phyloP scores from a whole-genome alignment of 2,888 invertebrate genomes.

The Philereme transversata region DNA sequence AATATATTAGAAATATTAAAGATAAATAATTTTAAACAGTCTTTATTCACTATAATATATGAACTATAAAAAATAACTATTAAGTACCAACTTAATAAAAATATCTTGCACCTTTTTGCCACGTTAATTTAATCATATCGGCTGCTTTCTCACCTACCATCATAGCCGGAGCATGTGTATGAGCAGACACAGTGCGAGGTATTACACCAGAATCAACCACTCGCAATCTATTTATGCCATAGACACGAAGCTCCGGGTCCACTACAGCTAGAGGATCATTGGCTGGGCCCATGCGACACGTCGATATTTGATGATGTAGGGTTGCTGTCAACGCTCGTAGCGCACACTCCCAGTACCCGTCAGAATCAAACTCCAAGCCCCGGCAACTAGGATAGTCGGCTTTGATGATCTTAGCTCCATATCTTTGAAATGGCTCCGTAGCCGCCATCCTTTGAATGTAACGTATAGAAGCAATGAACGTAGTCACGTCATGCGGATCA shows the following conservation, averaged over 20 bases:
- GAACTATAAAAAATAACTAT: background rate
- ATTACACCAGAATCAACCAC: constrained; percentile 88
- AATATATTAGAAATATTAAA: no score
- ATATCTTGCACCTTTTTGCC: constrained; percentile 44
- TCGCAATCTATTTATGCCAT: constrained; percentile 84
- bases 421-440: constrained; percentile 84
- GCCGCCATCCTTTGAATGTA: constrained; percentile 83
- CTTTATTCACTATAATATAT: constrained; percentile 10
- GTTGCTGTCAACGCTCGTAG: constrained; percentile 84
- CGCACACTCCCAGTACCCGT: constrained; percentile 89
- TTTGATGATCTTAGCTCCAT: constrained; percentile 80
- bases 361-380: constrained; percentile 75
- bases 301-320: constrained; percentile 87
- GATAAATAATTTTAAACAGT: constrained; percentile 10
- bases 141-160: constrained; percentile 90
- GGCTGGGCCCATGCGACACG: constrained; percentile 88
- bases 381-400: constrained; percentile 81
- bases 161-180: constrained; percentile 87
- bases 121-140: constrained; percentile 85
- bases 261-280: constrained; percentile 86
- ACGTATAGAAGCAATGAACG: constrained; percentile 85
- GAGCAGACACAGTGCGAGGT: constrained; percentile 86
- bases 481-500: constrained; percentile 84
- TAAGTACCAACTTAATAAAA: background rate
- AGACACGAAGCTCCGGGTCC: constrained; percentile 84